Evolutionary conservation across 1,140 invertebrate genomes (phyloP).

Genomic region (Habropoda laboriosa): DNA sequence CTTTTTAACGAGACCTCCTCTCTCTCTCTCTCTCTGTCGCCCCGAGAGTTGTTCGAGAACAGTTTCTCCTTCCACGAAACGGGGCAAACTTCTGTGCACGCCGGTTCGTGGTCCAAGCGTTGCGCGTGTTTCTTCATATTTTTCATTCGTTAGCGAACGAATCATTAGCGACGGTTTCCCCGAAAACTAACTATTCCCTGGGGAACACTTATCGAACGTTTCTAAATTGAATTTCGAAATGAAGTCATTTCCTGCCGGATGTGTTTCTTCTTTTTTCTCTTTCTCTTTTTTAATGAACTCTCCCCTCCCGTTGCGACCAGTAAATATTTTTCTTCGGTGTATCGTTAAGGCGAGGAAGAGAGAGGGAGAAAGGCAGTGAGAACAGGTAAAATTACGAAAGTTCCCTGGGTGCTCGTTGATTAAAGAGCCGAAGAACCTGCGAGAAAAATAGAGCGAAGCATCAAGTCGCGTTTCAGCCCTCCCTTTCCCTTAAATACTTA

Average conservation of each 20-base stretch:
- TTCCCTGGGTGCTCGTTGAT: conserved; percentile 1
- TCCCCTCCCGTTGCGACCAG: not conserved
- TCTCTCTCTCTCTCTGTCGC: no score
- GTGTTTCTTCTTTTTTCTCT: not conserved
- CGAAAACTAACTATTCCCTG: no score
- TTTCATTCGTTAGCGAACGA: not conserved
- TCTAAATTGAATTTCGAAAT: not conserved
- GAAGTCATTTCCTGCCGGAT: conserved; percentile 1
- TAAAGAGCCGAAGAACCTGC: not conserved
- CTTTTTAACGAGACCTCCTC: conserved; percentile 25
- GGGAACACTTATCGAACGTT: not conserved
- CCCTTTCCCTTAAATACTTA: not conserved
- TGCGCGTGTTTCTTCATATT: conserved; percentile 3
- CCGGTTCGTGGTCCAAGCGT: not conserved
- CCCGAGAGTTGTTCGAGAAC: not conserved
- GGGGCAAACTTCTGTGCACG: not conserved
- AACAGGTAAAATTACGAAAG: conserved; percentile 1
- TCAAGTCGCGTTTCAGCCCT: not conserved
- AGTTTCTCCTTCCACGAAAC: not conserved
- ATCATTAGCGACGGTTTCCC: not conserved
- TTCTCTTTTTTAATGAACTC: not conserved
- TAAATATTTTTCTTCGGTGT: conserved; percentile 5
- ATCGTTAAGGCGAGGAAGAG: not conserved
- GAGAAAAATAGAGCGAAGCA: not conserved
- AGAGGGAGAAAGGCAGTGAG: not conserved